Conservation (phyloP, 1,140 invertebrate genomes). For the Daktulosphaira vitifoliae region DNA sequence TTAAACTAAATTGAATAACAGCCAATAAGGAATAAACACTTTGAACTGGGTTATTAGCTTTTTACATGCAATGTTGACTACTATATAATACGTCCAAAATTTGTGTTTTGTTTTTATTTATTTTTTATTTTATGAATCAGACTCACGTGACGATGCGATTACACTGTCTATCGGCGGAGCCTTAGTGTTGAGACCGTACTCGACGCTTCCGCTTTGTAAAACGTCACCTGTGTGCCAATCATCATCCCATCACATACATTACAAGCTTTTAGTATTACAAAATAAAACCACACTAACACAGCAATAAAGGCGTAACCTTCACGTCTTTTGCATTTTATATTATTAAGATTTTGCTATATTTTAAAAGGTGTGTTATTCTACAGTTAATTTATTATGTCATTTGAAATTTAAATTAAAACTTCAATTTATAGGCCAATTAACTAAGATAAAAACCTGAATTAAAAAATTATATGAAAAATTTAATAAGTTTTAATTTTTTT, state of each 20-base stretch:
- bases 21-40: conserved; percentile 7
- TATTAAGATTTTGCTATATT: too few species aligned
- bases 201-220: conserved; percentile 31
- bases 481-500: too few species aligned
- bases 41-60: conserved; percentile 26
- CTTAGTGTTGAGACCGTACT: conserved; percentile 29
- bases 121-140: conserved; percentile 13
- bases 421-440: too few species aligned
- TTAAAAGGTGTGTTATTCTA: too few species aligned
- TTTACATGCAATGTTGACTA: conserved; percentile 29
- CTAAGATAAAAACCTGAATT: too few species aligned
- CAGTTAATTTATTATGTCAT: too few species aligned
- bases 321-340: too few species aligned
- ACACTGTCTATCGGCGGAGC: conserved; percentile 16
- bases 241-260: conserved; percentile 22
- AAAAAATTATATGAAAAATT: too few species aligned
- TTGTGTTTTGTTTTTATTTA: not conserved
- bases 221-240: conserved; percentile 33
- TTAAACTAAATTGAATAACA: conserved; percentile 9
- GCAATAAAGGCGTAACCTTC: conserved; percentile 1
- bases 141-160: conserved; percentile 28
- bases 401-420: too few species aligned
- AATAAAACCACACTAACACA: conserved; percentile 6
- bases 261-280: conserved; percentile 21
- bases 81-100: conserved; percentile 1